phyloP scores from a whole-genome alignment of 2,888 invertebrate species.

The Microctonus aethiopoides region DNA sequence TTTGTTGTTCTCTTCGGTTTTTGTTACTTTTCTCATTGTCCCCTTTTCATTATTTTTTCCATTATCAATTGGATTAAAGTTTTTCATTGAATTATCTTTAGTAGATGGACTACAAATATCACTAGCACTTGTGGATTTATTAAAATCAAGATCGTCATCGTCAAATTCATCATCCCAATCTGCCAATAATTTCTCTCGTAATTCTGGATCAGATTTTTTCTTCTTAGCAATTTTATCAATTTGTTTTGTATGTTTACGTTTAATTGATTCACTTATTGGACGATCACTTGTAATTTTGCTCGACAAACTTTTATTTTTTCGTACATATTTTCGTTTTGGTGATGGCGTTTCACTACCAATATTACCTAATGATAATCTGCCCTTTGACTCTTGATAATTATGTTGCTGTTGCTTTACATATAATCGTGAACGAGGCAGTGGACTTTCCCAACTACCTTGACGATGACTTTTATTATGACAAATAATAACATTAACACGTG shows the following conservation, averaged over 20 bases:
- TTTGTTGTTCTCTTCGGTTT: slow-evolving; percentile 23
- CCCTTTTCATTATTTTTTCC: slow-evolving; percentile 34
- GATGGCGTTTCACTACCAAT: slow-evolving; percentile 34
- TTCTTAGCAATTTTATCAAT: slow-evolving; percentile 63
- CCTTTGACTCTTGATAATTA: slow-evolving; percentile 35
- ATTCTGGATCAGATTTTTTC: slow-evolving; percentile 73
- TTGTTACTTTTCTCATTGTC: slow-evolving; percentile 40
- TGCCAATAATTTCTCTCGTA: slow-evolving; percentile 77
- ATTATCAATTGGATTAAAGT: slow-evolving; percentile 32
- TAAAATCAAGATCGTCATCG: slow-evolving; percentile 59
- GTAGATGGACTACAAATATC: slow-evolving; percentile 30
- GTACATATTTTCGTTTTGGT: slow-evolving; percentile 65
- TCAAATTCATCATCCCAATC: slow-evolving; percentile 81
- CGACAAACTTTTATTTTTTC: slow-evolving; percentile 63
- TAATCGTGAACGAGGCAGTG: slow-evolving; percentile 45
- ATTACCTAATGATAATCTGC: slow-evolving; percentile 36
- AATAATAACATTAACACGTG: slow-evolving; percentile 79
- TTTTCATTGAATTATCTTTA: slow-evolving; percentile 24
- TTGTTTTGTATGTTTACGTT: slow-evolving; percentile 58
- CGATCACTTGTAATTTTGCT: slow-evolving; percentile 61
- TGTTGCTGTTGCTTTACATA: slow-evolving; percentile 43
- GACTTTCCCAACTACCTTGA: slow-evolving; percentile 60
- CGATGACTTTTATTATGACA: slow-evolving; percentile 79
- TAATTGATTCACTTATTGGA: slow-evolving; percentile 50
- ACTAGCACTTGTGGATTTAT: slow-evolving; percentile 47